Percentiles rank a stretch among this genome's conserved stretches.
Conservation (phyloP, 2,113 vertebrate species). For the Rhinopomastus cyanomelas region DNA sequence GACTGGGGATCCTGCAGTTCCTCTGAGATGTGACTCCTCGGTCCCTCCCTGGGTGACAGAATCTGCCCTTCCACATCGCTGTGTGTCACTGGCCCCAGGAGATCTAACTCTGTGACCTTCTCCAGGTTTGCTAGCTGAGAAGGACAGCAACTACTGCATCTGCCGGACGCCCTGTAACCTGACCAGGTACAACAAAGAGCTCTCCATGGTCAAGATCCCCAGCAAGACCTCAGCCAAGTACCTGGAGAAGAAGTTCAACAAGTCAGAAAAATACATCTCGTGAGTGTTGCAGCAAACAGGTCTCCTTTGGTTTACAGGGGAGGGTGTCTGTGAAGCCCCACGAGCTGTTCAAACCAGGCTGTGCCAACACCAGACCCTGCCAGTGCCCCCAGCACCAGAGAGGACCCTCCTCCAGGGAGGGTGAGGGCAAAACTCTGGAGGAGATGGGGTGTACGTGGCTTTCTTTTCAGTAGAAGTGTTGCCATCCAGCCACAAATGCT, state of each 20-base stretch:
- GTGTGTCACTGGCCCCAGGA: background rate
- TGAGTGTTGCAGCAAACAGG: conserved; percentile 70
- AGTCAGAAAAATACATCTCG: conserved; percentile 97
- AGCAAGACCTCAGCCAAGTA: conserved; percentile 98
- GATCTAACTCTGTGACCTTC: background rate
- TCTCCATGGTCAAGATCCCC: conserved; percentile 99
- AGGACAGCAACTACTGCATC: conserved; percentile 91
- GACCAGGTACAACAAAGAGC: conserved; percentile 98
- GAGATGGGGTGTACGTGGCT: background rate
- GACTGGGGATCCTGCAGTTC: background rate
- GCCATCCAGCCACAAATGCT: background rate
- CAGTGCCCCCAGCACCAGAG: background rate
- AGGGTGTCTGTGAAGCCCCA: background rate
- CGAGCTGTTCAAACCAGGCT: background rate
- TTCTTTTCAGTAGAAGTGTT: background rate
- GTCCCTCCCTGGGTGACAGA: background rate
- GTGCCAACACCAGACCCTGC: background rate
- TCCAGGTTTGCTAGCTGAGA: conserved; percentile 89
- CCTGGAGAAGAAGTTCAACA: conserved; percentile 99
- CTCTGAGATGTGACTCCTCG: background rate
- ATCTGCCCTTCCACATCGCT: background rate
- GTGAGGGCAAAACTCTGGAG: background rate
- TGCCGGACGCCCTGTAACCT: conserved; percentile 96
- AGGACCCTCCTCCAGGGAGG: background rate
- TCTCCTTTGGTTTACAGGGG: background rate